Conservation (phyloP, 2,888 invertebrate genomes). For the Eupithecia insigniata region DNA sequence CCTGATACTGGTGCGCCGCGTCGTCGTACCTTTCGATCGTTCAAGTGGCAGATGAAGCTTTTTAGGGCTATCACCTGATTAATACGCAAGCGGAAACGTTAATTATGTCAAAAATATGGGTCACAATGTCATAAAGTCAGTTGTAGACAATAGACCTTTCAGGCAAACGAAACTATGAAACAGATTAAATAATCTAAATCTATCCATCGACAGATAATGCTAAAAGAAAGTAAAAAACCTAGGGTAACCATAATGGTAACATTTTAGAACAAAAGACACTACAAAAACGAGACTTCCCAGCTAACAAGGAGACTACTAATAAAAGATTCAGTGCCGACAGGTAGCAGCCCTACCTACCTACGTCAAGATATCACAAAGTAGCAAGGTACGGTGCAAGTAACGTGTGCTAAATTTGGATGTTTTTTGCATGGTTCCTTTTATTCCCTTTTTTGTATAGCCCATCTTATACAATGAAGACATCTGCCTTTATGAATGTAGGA, state of each 20-base stretch:
- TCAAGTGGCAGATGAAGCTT: slow-evolving; percentile 85
- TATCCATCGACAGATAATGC: not conserved
- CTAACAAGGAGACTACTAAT: slow-evolving; percentile 44
- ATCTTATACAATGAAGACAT: slow-evolving; percentile 63
- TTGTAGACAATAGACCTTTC: not conserved
- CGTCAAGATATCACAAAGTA: slow-evolving; percentile 80
- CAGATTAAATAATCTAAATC: not conserved
- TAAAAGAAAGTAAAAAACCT: not conserved
- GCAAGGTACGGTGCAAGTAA: slow-evolving; percentile 77
- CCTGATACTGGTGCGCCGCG: slow-evolving; percentile 81
- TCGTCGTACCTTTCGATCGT: slow-evolving; percentile 84
- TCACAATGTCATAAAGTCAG: slow-evolving; percentile 16
- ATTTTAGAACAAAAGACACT: slow-evolving; percentile 17
- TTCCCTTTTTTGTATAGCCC: slow-evolving; percentile 58
- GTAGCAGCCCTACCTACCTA: slow-evolving; percentile 78
- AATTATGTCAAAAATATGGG: slow-evolving; percentile 29
- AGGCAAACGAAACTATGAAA: not conserved
- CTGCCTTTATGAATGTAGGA: slow-evolving; percentile 54
- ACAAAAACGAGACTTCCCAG: not conserved
- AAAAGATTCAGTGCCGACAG: slow-evolving; percentile 51
- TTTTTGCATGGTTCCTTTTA: slow-evolving; percentile 69
- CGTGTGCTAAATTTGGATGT: slow-evolving; percentile 75
- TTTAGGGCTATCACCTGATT: slow-evolving; percentile 77
- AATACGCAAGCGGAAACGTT: slow-evolving; percentile 43
- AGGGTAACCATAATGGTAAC: not conserved